Conservation (phyloP, 2,888 invertebrate genomes). For the Eumacrocentrus americanus region DNA sequence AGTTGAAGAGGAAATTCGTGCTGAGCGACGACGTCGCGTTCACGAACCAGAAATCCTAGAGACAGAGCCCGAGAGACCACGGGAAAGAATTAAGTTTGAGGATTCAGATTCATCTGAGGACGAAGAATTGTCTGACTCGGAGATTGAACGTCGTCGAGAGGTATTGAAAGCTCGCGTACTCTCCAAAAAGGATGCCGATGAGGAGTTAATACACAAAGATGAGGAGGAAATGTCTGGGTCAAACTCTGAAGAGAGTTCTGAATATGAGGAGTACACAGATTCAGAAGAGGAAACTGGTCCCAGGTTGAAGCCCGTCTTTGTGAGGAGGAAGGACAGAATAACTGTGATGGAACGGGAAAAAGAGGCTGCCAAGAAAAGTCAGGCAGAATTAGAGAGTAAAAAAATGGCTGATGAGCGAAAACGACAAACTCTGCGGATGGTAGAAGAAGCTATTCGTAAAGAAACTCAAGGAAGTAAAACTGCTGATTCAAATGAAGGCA, state of each 20-base stretch:
- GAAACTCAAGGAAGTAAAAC: slow-evolving; percentile 68
- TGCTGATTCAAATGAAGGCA: slow-evolving; percentile 75
- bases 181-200: slow-evolving; percentile 69
- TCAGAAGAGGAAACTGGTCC: slow-evolving; percentile 92
- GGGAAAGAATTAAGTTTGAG: slow-evolving; percentile 62
- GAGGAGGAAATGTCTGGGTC: slow-evolving; percentile 68
- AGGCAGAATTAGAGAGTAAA: slow-evolving; percentile 81
- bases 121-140: slow-evolving; percentile 83
- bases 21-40: slow-evolving; percentile 69
- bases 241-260: slow-evolving; percentile 72
- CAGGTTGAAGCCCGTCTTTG: slow-evolving; percentile 92
- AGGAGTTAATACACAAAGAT: slow-evolving; percentile 77
- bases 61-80: slow-evolving; percentile 66
- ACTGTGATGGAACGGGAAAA: slow-evolving; percentile 95
- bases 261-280: slow-evolving; percentile 86
- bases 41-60: slow-evolving; percentile 74
- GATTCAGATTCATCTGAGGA: slow-evolving; percentile 64
- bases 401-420: slow-evolving; percentile 88
- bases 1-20: slow-evolving; percentile 62
- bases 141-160: slow-evolving; percentile 82
- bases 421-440: slow-evolving; percentile 84
- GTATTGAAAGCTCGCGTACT: slow-evolving; percentile 72
- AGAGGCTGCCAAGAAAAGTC: slow-evolving; percentile 83
- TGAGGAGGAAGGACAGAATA: slow-evolving; percentile 89
- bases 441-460: slow-evolving; percentile 86